Percentiles rank a stretch among this genome's conserved stretches.
These are phyloP conservation scores for Aporophyla lueneburgensis DNA, from an alignment of 2,888 invertebrate genomes.

Conservation along the genomic window DNA sequence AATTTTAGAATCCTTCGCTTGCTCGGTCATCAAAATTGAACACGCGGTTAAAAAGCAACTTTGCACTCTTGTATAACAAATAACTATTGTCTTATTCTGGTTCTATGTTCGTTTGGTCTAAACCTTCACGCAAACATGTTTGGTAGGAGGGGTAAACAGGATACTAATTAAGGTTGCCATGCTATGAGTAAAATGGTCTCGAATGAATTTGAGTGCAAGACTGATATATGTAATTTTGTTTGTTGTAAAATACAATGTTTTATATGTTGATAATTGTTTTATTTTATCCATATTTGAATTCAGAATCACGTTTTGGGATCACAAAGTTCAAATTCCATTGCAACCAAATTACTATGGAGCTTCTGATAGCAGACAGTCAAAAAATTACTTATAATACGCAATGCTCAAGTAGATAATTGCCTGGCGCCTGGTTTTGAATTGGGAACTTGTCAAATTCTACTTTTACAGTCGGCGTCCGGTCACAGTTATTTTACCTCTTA, in stretches of 20 bases:
- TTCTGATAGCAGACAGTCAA: neutral
- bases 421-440: too few species aligned
- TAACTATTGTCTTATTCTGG: too few species aligned
- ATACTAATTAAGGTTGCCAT: neutral
- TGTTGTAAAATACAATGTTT: slow-evolving; percentile 59
- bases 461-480: too few species aligned
- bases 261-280: slow-evolving; percentile 23
- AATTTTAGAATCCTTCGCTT: too few species aligned
- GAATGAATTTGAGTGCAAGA: slow-evolving; percentile 62
- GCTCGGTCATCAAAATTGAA: too few species aligned
- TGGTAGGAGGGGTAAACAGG: neutral
- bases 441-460: too few species aligned
- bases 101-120: too few species aligned
- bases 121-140: neutral
- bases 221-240: slow-evolving; percentile 65
- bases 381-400: neutral
- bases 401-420: too few species aligned
- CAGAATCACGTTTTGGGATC: neutral
- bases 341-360: neutral
- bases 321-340: neutral
- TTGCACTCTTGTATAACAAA: too few species aligned
- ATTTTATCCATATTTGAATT: slow-evolving; percentile 6
- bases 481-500: too few species aligned
- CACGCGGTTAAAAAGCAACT: too few species aligned
- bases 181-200: slow-evolving; percentile 5